Percentiles rank a stretch among this genome's conserved stretches.
These are phyloP conservation scores for Nemoura dubitans DNA, from an alignment of 2,888 invertebrate species.

Conservation along the genomic window DNA sequence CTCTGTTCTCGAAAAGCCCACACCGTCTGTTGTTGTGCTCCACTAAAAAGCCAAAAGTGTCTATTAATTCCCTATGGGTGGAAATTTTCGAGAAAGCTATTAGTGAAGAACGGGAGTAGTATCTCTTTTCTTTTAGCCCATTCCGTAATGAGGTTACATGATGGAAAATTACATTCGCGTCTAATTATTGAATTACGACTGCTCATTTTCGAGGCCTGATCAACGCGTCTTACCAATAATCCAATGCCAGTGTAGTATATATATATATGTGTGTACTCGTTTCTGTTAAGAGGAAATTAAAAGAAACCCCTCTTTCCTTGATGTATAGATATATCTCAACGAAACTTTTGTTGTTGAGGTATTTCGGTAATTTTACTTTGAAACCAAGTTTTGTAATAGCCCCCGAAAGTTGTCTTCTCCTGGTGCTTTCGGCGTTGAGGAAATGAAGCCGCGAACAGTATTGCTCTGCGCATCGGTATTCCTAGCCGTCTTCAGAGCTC, in stretches of 20 bases:
- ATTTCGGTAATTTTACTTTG: background rate
- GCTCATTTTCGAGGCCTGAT: constrained; percentile 44
- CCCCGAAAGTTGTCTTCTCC: background rate
- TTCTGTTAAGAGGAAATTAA: background rate
- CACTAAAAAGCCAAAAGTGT: constrained; percentile 45
- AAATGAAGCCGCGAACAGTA: too few species aligned
- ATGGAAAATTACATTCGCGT: constrained; percentile 49
- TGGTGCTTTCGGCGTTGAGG: background rate
- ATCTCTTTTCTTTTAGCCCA: constrained; percentile 40
- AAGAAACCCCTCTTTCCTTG: background rate
- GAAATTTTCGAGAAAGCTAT: constrained; percentile 47
- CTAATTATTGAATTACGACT: constrained; percentile 49
- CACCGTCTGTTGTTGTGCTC: constrained; percentile 33
- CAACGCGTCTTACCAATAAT: background rate
- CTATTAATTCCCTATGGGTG: constrained; percentile 44
- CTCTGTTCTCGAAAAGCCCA: constrained; percentile 18
- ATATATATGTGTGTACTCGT: background rate
- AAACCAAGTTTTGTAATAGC: constrained; percentile 7
- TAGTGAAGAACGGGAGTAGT: constrained; percentile 37
- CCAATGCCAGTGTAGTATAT: too few species aligned
- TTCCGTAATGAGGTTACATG: constrained; percentile 48
- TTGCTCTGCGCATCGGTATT: background rate
- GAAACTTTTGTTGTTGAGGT: constrained; percentile 22
- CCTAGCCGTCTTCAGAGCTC: background rate
- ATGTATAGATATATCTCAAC: background rate